These are phyloP conservation scores for Capreolus pygargus DNA, from an alignment of 2,113 vertebrate species.

Conservation along the genomic window DNA sequence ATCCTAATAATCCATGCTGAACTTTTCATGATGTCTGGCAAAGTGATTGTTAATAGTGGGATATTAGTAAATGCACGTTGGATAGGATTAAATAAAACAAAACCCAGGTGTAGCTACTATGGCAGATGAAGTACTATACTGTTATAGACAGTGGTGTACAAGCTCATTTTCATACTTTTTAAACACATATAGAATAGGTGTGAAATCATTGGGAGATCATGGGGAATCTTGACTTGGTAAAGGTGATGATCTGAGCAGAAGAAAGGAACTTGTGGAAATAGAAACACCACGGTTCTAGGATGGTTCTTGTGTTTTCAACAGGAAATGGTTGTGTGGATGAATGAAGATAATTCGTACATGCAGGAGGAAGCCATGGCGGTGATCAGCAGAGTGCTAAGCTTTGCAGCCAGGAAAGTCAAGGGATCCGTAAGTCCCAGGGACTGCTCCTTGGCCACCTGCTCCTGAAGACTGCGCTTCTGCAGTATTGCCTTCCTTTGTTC, in stretches of 20 bases:
- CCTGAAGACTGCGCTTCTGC: not conserved
- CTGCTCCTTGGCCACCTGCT: too few relatives aligned
- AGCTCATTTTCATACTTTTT: not conserved
- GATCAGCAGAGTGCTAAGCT: conserved; percentile 54
- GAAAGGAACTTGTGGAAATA: not conserved
- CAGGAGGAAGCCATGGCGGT: conserved; percentile 16
- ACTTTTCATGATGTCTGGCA: not conserved
- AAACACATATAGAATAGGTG: not conserved
- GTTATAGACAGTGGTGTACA: not conserved
- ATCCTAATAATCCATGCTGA: not conserved
- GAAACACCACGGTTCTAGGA: not conserved
- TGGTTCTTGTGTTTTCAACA: conserved; percentile 1
- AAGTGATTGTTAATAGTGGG: not conserved
- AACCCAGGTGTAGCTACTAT: not conserved
- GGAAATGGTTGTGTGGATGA: conserved; percentile 66
- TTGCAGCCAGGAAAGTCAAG: not conserved
- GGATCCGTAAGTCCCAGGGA: conserved; percentile 21
- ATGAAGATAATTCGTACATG: not conserved
- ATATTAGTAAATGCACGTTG: not conserved
- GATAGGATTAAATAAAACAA: not conserved
- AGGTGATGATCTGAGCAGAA: not conserved
- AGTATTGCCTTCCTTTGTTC: not conserved
- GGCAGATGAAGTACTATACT: not conserved
- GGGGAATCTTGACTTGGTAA: not conserved
- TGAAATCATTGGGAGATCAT: not conserved